A percentile compares a stretch with the other conserved stretches of the same genome.
phyloP scores from a whole-genome alignment of 2,797 vertebrate genomes.

The Dendrocincla tyrannina region DNA sequence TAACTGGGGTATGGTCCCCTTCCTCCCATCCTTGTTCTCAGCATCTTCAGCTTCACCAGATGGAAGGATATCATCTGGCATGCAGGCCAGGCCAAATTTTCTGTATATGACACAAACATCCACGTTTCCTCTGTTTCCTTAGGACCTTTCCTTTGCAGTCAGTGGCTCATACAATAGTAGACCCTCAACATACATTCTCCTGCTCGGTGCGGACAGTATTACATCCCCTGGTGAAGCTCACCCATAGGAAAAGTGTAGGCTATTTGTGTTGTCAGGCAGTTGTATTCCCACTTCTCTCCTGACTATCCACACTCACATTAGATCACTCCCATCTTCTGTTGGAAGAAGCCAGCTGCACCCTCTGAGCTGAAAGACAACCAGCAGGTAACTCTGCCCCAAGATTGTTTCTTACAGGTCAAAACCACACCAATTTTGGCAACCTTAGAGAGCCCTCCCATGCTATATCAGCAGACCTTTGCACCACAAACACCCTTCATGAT shows the following conservation, averaged over 20 bases:
- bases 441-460: neutral
- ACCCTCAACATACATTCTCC: rapidly evolving
- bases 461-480: neutral
- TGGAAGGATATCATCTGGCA: constrained; percentile 51
- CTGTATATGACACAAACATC: neutral
- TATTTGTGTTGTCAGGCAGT: neutral
- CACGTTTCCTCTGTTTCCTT: neutral
- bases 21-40: neutral
- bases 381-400: neutral
- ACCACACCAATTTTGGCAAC: neutral
- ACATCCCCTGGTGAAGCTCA: neutral
- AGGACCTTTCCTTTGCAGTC: neutral
- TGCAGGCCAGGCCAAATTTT: constrained; percentile 15
- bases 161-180: neutral
- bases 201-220: neutral
- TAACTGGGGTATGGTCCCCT: neutral
- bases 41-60: constrained; percentile 35
- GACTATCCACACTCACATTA: neutral
- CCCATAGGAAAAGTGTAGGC: neutral
- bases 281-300: neutral
- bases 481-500: neutral
- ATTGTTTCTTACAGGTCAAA: neutral
- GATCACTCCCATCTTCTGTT: neutral
- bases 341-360: neutral
- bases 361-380: neutral